phyloP scores from a whole-genome alignment of 1,140 invertebrate genomes.

The Halesus radiatus region DNA sequence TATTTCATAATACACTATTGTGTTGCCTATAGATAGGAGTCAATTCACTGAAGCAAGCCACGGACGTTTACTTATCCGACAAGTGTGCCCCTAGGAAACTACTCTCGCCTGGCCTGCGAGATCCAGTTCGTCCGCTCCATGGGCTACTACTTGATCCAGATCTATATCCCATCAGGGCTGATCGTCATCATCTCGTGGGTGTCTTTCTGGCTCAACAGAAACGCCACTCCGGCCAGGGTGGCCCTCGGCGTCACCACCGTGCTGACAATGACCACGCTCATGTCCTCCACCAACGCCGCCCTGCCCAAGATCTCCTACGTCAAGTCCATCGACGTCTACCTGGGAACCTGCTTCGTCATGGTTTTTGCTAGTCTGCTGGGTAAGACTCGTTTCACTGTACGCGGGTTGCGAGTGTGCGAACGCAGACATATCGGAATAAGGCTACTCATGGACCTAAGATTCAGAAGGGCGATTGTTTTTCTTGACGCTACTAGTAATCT shows the following conservation, averaged over 20 bases:
- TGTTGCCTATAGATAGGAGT: too few species aligned
- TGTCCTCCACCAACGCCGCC: conserved; percentile 98
- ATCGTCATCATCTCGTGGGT: conserved; percentile 99
- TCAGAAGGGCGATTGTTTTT: conserved; percentile 52
- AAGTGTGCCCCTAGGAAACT: conserved; percentile 83
- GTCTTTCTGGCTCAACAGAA: conserved; percentile 92
- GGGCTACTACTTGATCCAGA: conserved; percentile 99
- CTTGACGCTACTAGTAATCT: conserved; percentile 15
- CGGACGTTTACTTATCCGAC: too few species aligned
- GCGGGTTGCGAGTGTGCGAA: conserved; percentile 3
- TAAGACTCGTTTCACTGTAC: conserved; percentile 67
- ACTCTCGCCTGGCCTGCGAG: conserved; percentile 96
- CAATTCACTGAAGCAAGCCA: too few species aligned
- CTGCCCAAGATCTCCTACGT: conserved; percentile 99
- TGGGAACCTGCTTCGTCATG: conserved; percentile 98
- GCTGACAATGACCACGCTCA: conserved; percentile 98
- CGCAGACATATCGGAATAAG: conserved; percentile 53
- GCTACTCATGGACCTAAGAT: conserved; percentile 57
- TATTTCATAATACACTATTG: too few species aligned
- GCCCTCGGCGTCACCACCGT: conserved; percentile 97
- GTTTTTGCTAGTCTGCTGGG: conserved; percentile 94
- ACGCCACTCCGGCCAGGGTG: conserved; percentile 96
- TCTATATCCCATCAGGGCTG: conserved; percentile 98
- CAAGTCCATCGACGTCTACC: conserved; percentile 98
- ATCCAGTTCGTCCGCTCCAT: conserved; percentile 98